Conservation (phyloP, 2,888 invertebrate genomes). For the Liposcelis brunnea region DNA sequence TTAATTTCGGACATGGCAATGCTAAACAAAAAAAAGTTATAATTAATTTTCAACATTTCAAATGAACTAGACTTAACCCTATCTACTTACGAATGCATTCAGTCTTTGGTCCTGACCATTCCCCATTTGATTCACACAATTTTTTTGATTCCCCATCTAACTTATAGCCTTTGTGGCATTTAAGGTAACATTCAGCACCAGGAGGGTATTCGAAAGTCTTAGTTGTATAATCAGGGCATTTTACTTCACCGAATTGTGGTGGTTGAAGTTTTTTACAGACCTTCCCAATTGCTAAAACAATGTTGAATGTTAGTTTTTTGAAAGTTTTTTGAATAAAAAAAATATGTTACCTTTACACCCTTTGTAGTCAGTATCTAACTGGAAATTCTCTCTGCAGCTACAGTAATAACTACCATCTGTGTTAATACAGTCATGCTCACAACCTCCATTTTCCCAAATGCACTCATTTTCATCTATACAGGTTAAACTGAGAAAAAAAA, state of each 20-base stretch:
- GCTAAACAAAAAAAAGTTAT: background rate
- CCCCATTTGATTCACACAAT: background rate
- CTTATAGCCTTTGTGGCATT: slow-evolving; percentile 4
- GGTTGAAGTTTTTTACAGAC: background rate
- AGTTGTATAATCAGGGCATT: background rate
- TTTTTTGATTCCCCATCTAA: background rate
- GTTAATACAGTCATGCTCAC: slow-evolving; percentile 37
- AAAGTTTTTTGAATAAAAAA: too few species aligned
- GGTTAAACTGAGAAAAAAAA: slow-evolving; percentile 1
- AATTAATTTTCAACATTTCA: background rate
- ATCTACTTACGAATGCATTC: slow-evolving; percentile 5
- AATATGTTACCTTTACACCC: too few species aligned
- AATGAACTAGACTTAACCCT: background rate
- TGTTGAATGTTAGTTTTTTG: too few species aligned
- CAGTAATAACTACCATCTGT: slow-evolving; percentile 38
- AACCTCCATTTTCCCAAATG: slow-evolving; percentile 32
- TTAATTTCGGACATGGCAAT: slow-evolving; percentile 3
- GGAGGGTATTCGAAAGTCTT: background rate
- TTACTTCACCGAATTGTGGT: background rate
- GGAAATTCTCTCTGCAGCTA: slow-evolving; percentile 23
- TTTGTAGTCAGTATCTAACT: too few species aligned
- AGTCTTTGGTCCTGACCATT: background rate
- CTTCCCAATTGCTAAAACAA: too few species aligned
- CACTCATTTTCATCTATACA: slow-evolving; percentile 39
- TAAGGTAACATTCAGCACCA: background rate